Base-by-base conservation (phyloP, 35 echinoderm and acorn worm species). In the Heliocidaris tuberculata region DNA sequence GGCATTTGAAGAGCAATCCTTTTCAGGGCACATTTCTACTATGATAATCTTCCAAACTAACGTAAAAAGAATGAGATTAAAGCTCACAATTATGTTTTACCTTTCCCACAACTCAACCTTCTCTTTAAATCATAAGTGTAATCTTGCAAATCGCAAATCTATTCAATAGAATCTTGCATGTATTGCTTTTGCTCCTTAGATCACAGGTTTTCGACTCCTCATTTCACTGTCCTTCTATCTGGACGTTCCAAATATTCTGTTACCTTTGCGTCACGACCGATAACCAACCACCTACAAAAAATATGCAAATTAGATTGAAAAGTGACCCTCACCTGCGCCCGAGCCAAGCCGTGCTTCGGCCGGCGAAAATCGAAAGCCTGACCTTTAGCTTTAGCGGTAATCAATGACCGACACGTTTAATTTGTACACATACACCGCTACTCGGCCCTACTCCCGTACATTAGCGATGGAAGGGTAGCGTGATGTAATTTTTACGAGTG, bases 401-500 rank as follows among this genome's bases (percentile, higher is more conserved):
- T 78, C 65, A 78, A 78, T 78, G 65, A 78, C 65, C 65, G 65
- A 21, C 65, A n/a, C 21, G 65, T 24, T 78, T 78, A 78, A 78
- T 78, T 78, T 78, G 65, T 78, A 78, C 21, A 78, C 65, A 78
- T n/a, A 78, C 65, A 78, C 65, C 65, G 65, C 27, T 78, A 78
- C 21, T 78, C 21, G 15, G 65, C 65, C 65, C 21, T 5, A 78
- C 27, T 78, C 21, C 5, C 21, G 4, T 78, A 21, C 27, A 78
- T 78, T 78, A 24, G 65, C 17, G 27, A 78, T 8, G 65, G 65
- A 78, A 24, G 19, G 4, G 15, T 19, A 78, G 5, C 2, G 65
- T 78, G 27, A n/a, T 78, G 27, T 78, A 78, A 27, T 78, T 21
- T 78, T 17, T 78, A 78, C 27, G 19, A 19, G 65, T 78, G 19